A percentile compares a stretch with the other conserved stretches of the same genome.
Conservation (phyloP, 2,888 invertebrate species). For the Agrochola lota region DNA sequence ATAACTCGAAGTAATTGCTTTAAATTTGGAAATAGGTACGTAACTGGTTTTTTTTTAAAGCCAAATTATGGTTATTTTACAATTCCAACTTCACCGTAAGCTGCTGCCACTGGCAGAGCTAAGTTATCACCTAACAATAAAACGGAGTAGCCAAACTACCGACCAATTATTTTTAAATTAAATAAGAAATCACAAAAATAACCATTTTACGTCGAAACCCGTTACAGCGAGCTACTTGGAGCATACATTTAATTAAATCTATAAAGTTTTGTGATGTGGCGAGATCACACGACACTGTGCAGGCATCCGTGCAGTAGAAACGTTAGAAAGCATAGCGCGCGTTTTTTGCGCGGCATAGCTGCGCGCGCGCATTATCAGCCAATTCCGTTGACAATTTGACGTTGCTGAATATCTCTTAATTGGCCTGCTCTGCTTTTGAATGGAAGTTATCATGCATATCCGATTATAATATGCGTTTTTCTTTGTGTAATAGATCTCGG, state of each 20-base stretch:
- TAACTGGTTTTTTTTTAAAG: conserved; percentile 4
- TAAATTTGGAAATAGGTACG: neutral
- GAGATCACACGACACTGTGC: conserved; percentile 69
- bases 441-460: conserved; percentile 40
- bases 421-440: conserved; percentile 53
- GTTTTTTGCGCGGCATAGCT: conserved; percentile 80
- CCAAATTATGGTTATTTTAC: conserved; percentile 37
- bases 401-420: conserved; percentile 63
- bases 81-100: conserved; percentile 1
- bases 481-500: conserved; percentile 52
- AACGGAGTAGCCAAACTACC: conserved; percentile 14
- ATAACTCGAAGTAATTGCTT: conserved; percentile 7
- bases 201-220: conserved; percentile 15
- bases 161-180: conserved; percentile 34
- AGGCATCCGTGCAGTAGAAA: conserved; percentile 86
- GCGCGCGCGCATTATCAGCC: conserved; percentile 65
- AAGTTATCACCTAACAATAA: conserved; percentile 12
- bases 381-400: conserved; percentile 69
- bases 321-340: conserved; percentile 81
- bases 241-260: conserved; percentile 63
- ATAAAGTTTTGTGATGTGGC: conserved; percentile 68
- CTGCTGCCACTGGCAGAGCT: conserved; percentile 11
- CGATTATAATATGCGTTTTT: conserved; percentile 53
- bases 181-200: conserved; percentile 15
- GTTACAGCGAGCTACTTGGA: conserved; percentile 40